These are phyloP conservation scores for Elgaria multicarinata DNA, from an alignment of 2,113 vertebrate genomes.

Conservation along the genomic window DNA sequence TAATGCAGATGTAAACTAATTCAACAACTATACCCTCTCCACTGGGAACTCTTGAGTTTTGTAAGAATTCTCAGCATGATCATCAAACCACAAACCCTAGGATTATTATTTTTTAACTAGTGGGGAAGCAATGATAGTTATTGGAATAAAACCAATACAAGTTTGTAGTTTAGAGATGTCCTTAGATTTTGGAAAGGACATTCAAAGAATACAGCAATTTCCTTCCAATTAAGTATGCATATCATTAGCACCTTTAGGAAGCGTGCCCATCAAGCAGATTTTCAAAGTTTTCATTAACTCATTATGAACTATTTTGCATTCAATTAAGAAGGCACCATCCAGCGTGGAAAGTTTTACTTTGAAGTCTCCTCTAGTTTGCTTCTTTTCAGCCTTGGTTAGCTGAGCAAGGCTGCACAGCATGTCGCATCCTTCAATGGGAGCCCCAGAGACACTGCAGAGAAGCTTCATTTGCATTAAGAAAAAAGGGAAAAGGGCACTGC, in stretches of 20 bases:
- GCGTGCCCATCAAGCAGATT: background rate
- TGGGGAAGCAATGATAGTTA: background rate
- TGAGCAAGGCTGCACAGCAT: background rate
- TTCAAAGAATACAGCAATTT: background rate
- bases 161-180: background rate
- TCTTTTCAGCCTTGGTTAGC: background rate
- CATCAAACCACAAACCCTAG: background rate
- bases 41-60: background rate
- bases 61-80: background rate
- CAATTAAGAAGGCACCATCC: background rate
- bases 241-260: background rate
- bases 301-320: background rate
- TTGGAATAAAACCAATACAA: background rate
- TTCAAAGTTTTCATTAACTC: background rate
- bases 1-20: background rate
- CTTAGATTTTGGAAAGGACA: background rate
- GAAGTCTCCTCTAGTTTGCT: constrained; percentile 4
- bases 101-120: background rate
- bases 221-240: background rate
- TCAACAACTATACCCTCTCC: background rate
- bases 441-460: background rate
- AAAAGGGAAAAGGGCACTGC: constrained; percentile 9
- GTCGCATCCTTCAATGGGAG: constrained; percentile 6
- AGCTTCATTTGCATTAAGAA: constrained; percentile 28
- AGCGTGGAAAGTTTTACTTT: constrained; percentile 20